Conservation (phyloP, 2,797 vertebrate genomes). For the Leucoraja ocellata region DNA sequence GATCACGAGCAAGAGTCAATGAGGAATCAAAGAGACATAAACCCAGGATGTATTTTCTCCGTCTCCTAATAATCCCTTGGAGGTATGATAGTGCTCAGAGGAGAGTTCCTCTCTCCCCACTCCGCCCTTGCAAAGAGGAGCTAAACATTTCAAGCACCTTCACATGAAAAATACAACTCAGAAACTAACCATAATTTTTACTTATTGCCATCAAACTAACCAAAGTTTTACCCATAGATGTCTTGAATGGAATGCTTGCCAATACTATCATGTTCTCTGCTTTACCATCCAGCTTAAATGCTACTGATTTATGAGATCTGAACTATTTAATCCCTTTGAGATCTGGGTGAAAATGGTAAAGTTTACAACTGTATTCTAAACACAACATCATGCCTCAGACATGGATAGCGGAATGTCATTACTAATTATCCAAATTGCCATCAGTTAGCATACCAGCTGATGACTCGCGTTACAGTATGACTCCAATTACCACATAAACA, state of each 20-base stretch:
- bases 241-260: not conserved
- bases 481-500: not conserved
- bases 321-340: not conserved
- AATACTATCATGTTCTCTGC: not conserved
- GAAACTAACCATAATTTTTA: not conserved
- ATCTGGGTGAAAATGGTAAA: not conserved
- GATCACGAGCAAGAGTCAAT: no score
- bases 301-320: not conserved
- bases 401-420: not conserved
- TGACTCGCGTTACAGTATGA: not conserved
- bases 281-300: not conserved
- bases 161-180: not conserved
- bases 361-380: not conserved
- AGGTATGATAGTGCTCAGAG: no score
- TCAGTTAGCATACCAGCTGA: not conserved
- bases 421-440: constrained; percentile 5
- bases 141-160: not conserved
- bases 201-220: not conserved
- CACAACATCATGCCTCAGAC: not conserved
- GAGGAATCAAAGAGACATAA: no score
- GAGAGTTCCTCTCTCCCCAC: no score
- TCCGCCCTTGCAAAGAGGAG: not conserved
- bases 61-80: no score
- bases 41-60: no score
- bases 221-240: not conserved